Evolutionary conservation across 2,797 vertebrate genomes (phyloP).

Genomic region (Premnoplex brunnescens): DNA sequence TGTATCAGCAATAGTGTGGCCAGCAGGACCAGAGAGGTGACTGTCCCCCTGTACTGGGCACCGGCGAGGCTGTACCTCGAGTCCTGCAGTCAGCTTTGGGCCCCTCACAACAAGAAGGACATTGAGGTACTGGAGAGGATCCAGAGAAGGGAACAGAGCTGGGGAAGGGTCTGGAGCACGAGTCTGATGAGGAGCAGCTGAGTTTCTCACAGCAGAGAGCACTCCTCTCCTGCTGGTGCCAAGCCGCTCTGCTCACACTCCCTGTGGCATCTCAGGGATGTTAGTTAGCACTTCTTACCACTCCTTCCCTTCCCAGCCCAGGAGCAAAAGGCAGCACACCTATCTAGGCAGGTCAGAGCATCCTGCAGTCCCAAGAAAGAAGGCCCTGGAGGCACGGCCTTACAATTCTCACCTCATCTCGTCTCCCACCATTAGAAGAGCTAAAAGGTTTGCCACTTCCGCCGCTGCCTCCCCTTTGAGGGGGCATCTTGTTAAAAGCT

Average conservation of each 20-base stretch:
- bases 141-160: background rate
- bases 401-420: constrained; percentile 90
- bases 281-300: background rate
- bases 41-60: background rate
- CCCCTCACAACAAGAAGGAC: background rate
- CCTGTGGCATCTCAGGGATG: background rate
- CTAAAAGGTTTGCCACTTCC: constrained; percentile 87
- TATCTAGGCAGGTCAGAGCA: background rate
- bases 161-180: background rate
- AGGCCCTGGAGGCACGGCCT: background rate
- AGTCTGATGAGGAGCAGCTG: background rate
- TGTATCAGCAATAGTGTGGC: background rate
- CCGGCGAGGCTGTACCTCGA: background rate
- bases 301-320: background rate
- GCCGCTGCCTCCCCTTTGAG: constrained; percentile 84
- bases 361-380: background rate
- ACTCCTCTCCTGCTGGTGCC: constrained; percentile 6
- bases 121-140: background rate
- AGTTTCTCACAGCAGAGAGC: background rate
- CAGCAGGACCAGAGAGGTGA: background rate
- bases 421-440: constrained; percentile 92
- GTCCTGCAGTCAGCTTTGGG: background rate
- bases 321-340: background rate
- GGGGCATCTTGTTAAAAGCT: constrained; percentile 97
- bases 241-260: background rate